Evolutionary conservation across 2,113 vertebrate genomes (phyloP).

Genomic region (Myotis yumanensis): DNA sequence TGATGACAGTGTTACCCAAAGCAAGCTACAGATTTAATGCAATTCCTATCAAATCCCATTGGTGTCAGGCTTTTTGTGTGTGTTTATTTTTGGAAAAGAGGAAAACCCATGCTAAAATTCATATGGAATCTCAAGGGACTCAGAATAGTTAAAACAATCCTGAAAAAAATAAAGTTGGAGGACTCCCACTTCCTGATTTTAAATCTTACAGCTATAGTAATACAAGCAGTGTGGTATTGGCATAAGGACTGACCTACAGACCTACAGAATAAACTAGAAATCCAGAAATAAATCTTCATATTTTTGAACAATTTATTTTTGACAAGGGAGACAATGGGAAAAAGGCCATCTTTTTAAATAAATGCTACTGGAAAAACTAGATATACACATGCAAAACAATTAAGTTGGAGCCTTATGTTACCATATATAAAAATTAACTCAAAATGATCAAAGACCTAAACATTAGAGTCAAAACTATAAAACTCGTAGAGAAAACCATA

Average conservation of each 20-base stretch:
- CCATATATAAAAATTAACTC: neutral
- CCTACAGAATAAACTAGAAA: neutral
- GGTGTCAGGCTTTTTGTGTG: neutral
- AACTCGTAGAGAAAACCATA: neutral
- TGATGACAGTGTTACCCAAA: neutral
- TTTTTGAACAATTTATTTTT: neutral
- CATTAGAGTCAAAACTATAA: neutral
- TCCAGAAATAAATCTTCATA: neutral
- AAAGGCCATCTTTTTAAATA: neutral
- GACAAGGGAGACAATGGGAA: neutral
- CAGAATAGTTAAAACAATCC: neutral
- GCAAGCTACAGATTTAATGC: neutral
- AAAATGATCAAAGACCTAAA: neutral
- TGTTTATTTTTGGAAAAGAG: neutral
- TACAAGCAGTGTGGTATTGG: neutral
- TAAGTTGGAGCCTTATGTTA: neutral
- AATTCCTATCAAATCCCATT: neutral
- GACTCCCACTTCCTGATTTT: neutral
- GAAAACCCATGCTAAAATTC: neutral
- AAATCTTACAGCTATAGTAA: neutral
- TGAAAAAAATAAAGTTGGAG: neutral
- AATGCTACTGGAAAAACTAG: neutral
- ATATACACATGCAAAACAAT: neutral
- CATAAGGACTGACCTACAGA: neutral
- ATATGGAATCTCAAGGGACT: neutral